phyloP scores from a whole-genome alignment of 2,113 vertebrate species.

The Sceloporus undulatus region DNA sequence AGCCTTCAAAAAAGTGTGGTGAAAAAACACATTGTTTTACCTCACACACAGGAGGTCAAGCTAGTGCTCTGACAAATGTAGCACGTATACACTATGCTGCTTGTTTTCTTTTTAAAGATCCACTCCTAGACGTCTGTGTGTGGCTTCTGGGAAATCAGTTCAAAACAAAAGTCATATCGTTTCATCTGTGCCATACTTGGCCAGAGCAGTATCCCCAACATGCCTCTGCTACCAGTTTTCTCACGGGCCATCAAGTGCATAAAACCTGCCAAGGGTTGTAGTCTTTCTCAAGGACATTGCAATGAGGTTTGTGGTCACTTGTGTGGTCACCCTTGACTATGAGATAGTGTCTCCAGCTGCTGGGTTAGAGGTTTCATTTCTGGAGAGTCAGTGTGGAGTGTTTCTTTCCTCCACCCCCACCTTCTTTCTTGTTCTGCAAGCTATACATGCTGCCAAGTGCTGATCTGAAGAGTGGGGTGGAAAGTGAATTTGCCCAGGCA shows the following conservation, averaged over 20 bases:
- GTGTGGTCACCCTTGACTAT: constrained; percentile 21
- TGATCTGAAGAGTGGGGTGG: neutral
- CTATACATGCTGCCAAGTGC: neutral
- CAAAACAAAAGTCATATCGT: neutral
- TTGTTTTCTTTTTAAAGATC: constrained; percentile 19
- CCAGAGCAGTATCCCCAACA: constrained; percentile 3
- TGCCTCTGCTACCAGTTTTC: constrained; percentile 18
- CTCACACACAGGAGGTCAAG: neutral
- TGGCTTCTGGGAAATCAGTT: constrained; percentile 28
- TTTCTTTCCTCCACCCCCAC: neutral
- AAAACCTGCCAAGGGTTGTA: constrained; percentile 23
- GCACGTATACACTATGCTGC: neutral
- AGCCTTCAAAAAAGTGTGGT: neutral
- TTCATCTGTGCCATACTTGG: constrained; percentile 24
- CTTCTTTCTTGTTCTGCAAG: neutral
- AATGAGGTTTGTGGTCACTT: constrained; percentile 30
- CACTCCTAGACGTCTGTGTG: constrained; percentile 6
- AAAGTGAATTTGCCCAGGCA: neutral
- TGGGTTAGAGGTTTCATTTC: constrained; percentile 23
- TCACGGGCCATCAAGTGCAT: constrained; percentile 12
- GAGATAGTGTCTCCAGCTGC: constrained; percentile 17
- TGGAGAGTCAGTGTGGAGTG: neutral
- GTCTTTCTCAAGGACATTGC: constrained; percentile 13
- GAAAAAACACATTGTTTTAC: neutral
- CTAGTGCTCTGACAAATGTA: neutral